Evolutionary conservation across 2,113 vertebrate genomes (phyloP).

Genomic region (Machaerirhynchus nigripectus): DNA sequence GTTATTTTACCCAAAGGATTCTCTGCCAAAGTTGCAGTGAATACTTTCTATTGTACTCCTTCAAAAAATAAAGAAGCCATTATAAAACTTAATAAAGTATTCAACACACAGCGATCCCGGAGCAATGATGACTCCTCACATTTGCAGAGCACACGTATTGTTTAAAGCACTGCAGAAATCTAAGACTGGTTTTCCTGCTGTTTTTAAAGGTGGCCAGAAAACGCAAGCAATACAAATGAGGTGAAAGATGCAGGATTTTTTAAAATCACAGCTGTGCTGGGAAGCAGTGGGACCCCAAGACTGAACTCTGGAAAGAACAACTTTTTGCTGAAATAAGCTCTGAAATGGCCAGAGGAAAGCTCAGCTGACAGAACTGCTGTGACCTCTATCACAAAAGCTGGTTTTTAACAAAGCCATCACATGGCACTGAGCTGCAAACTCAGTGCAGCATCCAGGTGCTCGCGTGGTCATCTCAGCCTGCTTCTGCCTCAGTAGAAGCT

Average conservation of each 20-base stretch:
- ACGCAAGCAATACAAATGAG: constrained; percentile 1
- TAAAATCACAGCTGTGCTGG: background rate
- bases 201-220: background rate
- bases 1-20: background rate
- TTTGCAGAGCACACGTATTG: background rate
- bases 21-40: background rate
- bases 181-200: background rate
- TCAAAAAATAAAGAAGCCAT: background rate
- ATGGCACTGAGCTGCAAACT: background rate
- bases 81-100: constrained; percentile 19
- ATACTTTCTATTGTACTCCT: background rate
- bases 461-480: accelerated
- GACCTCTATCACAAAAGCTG: background rate
- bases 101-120: background rate
- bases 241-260: background rate
- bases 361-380: background rate
- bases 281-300: background rate
- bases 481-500: background rate
- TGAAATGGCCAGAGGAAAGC: background rate
- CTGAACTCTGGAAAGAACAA: background rate
- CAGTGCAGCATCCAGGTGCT: background rate
- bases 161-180: constrained; percentile 37
- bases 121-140: background rate
- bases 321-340: background rate
- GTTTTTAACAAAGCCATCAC: background rate